These are phyloP conservation scores for Caradrina clavipalpis DNA, from an alignment of 2,888 invertebrate genomes.

Conservation along the genomic window DNA sequence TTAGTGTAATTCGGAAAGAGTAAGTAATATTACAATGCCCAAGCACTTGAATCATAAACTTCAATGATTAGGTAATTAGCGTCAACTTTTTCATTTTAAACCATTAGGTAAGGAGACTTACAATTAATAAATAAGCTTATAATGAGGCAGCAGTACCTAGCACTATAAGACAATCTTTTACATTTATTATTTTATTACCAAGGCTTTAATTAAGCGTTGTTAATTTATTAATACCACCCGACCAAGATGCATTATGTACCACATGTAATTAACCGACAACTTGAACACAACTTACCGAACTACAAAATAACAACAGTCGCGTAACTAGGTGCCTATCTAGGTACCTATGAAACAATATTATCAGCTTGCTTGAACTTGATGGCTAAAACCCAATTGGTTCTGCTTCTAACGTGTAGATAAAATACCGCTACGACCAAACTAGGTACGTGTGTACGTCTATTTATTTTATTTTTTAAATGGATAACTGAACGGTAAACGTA, in stretches of 20 bases:
- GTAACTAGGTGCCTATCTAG: background rate
- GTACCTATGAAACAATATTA: too few relatives aligned
- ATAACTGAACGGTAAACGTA: slow-evolving; percentile 76
- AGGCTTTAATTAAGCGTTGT: slow-evolving; percentile 1
- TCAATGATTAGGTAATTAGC: slow-evolving; percentile 9
- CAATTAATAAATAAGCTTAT: slow-evolving; percentile 19
- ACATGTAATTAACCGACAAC: background rate
- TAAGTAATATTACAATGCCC: slow-evolving; percentile 13
- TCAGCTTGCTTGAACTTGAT: background rate
- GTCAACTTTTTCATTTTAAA: slow-evolving; percentile 1
- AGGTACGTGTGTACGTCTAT: slow-evolving; percentile 54
- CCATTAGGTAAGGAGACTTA: slow-evolving; percentile 11
- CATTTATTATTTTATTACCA: background rate
- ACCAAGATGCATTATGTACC: background rate
- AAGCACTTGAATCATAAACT: background rate
- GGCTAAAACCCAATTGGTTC: slow-evolving; percentile 27
- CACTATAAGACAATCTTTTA: background rate
- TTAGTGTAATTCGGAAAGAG: slow-evolving; percentile 36
- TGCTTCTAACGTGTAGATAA: slow-evolving; percentile 32
- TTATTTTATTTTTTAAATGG: slow-evolving; percentile 74
- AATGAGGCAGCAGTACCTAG: background rate
- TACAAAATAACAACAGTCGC: slow-evolving; percentile 15
- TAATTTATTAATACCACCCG: background rate
- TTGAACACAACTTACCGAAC: background rate
- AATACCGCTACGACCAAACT: slow-evolving; percentile 68